Percentiles rank a stretch among this genome's conserved stretches.
Evolutionary conservation across 2,888 invertebrate genomes (phyloP).

Genomic region (Acheta domesticus): DNA sequence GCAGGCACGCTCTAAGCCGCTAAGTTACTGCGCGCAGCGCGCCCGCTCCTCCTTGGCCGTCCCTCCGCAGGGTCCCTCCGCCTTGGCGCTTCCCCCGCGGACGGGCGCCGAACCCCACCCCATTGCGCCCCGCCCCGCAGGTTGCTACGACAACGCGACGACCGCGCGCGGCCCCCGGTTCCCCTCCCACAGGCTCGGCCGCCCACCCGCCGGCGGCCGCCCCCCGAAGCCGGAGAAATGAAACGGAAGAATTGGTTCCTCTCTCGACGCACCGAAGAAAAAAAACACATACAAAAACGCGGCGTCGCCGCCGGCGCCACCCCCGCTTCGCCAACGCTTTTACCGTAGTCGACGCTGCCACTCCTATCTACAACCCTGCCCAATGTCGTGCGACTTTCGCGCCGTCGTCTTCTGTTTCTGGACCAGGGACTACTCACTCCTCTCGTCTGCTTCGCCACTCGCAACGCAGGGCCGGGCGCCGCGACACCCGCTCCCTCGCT

Average conservation of each 20-base stretch:
- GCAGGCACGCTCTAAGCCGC: background rate
- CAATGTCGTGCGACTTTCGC: too few relatives aligned
- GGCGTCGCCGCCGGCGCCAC: background rate
- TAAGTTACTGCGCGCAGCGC: background rate
- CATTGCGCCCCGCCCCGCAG: background rate
- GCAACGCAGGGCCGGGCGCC: too few relatives aligned
- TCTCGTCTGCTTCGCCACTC: too few relatives aligned
- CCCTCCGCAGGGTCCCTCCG: too few relatives aligned
- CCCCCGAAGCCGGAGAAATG: background rate
- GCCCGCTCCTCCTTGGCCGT: background rate
- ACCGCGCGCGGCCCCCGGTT: too few relatives aligned
- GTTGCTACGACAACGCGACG: too few relatives aligned
- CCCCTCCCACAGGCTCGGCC: background rate
- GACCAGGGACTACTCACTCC: too few relatives aligned
- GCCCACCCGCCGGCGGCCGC: background rate
- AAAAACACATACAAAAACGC: background rate
- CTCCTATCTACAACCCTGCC: too few relatives aligned
- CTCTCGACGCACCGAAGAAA: background rate
- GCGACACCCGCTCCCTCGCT: too few relatives aligned
- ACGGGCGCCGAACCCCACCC: background rate
- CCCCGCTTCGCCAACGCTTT: too few relatives aligned
- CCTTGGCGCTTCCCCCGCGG: background rate
- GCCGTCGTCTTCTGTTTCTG: too few relatives aligned
- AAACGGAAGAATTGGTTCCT: constrained; percentile 1
- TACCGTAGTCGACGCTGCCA: too few relatives aligned